These are phyloP conservation scores for Scaptodrosophila lebanonensis DNA, from an alignment of 1,140 invertebrate species.

Conservation along the genomic window DNA sequence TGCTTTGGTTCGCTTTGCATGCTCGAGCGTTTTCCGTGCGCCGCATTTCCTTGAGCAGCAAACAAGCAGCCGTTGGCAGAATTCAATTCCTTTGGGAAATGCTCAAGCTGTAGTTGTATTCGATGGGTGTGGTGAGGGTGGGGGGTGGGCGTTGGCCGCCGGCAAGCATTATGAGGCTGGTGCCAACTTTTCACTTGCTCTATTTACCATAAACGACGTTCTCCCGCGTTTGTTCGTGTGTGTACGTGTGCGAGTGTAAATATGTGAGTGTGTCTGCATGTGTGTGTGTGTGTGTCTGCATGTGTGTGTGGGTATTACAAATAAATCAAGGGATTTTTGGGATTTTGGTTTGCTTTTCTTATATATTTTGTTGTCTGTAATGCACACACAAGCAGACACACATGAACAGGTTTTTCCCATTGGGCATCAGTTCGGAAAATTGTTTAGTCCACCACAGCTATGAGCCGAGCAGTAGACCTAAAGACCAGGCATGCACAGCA, in stretches of 20 bases:
- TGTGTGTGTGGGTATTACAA: constrained; percentile 57
- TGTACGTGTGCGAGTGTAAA: not conserved
- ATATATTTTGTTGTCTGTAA: constrained; percentile 21
- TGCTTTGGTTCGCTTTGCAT: constrained; percentile 72
- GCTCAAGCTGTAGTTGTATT: constrained; percentile 46
- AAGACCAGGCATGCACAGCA: too few species aligned
- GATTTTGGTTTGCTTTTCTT: constrained; percentile 53
- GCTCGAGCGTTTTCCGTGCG: constrained; percentile 51
- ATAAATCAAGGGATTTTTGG: constrained; percentile 74
- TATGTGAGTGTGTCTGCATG: not conserved
- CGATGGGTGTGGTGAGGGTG: constrained; percentile 8
- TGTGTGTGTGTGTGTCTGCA: constrained; percentile 6
- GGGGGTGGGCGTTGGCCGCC: too few species aligned
- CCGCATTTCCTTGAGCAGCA: constrained; percentile 63
- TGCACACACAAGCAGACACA: constrained; percentile 3
- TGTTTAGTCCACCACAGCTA: constrained; percentile 60
- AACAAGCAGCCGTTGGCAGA: constrained; percentile 66
- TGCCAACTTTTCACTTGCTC: constrained; percentile 64
- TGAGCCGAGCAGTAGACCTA: constrained; percentile 55
- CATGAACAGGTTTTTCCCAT: constrained; percentile 21
- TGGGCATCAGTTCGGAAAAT: constrained; percentile 70
- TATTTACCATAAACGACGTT: constrained; percentile 66
- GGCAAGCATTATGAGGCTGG: too few species aligned
- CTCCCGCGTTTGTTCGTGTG: too few species aligned
- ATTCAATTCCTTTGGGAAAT: constrained; percentile 69